Base-by-base conservation (phyloP, 2,888 invertebrate species). In the Lasiommata megera region DNA sequence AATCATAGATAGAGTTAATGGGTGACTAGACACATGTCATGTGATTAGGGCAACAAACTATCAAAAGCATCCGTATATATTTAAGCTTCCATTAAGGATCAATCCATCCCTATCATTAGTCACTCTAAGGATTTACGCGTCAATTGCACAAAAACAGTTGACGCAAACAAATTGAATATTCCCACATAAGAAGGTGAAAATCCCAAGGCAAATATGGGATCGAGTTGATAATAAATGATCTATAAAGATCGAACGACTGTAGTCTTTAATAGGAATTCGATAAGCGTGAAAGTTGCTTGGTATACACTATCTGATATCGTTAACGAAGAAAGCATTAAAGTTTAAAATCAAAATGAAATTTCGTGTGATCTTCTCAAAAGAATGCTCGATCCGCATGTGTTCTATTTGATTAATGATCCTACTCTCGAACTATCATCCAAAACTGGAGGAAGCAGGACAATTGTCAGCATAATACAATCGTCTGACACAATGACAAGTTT, bases 181-280 rank as follows among this genome's bases (percentile, higher is more conserved):
- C 88, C 88, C 89, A 87, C 88, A 88, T 80, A 73, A 74, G 79
- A 81, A 88, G 86, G 90, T 88, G 90, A 89, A 89, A 89, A 90
- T 88, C 83, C 81, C 77, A 82, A 80, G 78, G 81, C 79, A 89
- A 90, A 89, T 82, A 88, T 69, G 66, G 82, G 82, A 84, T 84
- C 79, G 76, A 70, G 66, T 61, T 69, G 66, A 75, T 84, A 76
- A 87, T 80, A 80, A 87, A 88, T 87, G 84, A 87, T 82, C 65
- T 64, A 58, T 38, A 1, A 41, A 40, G 56, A 66, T 55, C n/a
- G n/a, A n/a, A 62, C 67, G 11, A 79, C 74, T 70, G 57, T 66
- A 60, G 54, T 65, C 68, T 66, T 68, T 81, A 74, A 63, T 6
- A 0, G 6, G 16, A 12, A 64, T 38, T 14, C 3, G 2, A 64